phyloP scores from a whole-genome alignment of 2,113 vertebrate genomes.

The Sinosuthora webbiana region DNA sequence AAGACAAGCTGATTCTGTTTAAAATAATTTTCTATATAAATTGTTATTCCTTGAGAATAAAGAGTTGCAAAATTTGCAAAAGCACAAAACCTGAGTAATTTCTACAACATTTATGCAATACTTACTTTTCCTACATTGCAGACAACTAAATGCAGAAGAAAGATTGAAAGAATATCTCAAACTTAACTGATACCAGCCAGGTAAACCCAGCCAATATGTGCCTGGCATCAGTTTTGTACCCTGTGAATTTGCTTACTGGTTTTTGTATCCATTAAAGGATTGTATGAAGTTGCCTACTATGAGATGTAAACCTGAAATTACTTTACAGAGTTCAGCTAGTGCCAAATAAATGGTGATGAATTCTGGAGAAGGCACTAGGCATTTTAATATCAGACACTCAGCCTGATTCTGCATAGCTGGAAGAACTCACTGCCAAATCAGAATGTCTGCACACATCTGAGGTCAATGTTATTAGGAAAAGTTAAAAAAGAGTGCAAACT shows the following conservation, averaged over 20 bases:
- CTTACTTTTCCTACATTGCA: neutral
- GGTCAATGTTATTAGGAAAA: neutral
- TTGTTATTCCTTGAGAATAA: neutral
- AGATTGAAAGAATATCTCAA: neutral
- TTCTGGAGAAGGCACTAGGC: neutral
- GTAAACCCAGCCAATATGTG: neutral
- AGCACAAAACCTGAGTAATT: neutral
- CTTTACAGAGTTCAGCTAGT: neutral
- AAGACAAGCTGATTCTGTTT: neutral
- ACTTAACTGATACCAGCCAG: rapidly evolving
- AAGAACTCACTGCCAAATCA: neutral
- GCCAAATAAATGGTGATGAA: neutral
- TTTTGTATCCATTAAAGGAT: neutral
- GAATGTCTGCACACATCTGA: neutral
- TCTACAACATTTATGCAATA: neutral
- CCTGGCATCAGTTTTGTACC: neutral
- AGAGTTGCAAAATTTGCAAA: neutral
- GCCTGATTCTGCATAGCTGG: neutral
- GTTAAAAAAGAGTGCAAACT: neutral
- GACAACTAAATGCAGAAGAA: neutral
- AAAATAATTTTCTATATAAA: neutral
- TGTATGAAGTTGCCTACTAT: neutral
- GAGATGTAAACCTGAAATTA: neutral
- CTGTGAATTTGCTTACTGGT: neutral
- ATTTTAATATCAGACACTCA: neutral